Evolutionary conservation across 2,888 invertebrate species (phyloP), one percentile per base, ranked within the genome.

Genomic region (Halocaridina rubra): DNA sequence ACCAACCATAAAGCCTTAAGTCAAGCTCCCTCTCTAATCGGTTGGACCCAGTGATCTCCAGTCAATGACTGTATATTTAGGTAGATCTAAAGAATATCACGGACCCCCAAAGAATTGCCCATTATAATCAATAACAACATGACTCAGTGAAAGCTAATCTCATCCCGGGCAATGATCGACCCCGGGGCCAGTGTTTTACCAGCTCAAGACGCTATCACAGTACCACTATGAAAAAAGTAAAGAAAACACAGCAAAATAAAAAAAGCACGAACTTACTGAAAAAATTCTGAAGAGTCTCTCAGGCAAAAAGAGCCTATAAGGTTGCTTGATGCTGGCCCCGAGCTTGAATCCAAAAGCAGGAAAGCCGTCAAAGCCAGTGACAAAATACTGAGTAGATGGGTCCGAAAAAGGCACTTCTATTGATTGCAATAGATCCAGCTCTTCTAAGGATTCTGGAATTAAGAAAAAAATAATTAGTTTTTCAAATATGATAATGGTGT

Each of bases 331-430:
- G 76, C 77, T 87, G 32, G 87, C 81, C 5, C 87, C 87, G 4
- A 75, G 82, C 53, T 78, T 74, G 82, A 98, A 94, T 29, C 95
- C 95, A 90, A 96, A 96, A 0, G 96, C 96, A 2, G 96, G 96
- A 91, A 97, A 97, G 4, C 96, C 96, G 90, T 97, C 97, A 84
- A 95, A 93, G 0, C 96, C 97, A 88, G 94, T 94, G 89, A 94
- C 95, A 90, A 96, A 95, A 91, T 94, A 95, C 90, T 95, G 94
- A 64, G 95, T 94, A 90, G 94, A 94, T 69, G 95, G 94, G 90
- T 95, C 95, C 89, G 93, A 94, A 91, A 95, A 94, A 16, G 95
- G 95, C 39, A 96, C 94, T 85, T 94, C 94, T 88, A 96, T 95
- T 13, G 96, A 95, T 89, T 94, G 94, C 39, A 97, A 93, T 59